Base-by-base conservation (phyloP, 2,888 invertebrate species). In the Trimorus sp. region DNA sequence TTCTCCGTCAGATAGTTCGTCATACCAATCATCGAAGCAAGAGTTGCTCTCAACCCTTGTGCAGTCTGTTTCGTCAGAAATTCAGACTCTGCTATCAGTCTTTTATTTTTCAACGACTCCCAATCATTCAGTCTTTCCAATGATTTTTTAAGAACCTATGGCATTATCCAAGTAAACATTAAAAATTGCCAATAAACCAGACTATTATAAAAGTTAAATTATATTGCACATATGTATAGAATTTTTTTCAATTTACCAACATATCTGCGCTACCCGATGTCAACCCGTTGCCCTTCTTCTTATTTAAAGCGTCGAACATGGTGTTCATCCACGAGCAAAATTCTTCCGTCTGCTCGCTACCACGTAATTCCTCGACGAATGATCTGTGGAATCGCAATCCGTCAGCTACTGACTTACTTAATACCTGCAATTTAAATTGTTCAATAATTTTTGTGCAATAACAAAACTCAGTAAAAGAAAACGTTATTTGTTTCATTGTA, bases 281-380 rank as follows among this genome's bases (percentile, higher is more conserved):
- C 6, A 45, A 45, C 2, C 11, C 51, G 11, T 8, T 8, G 3
- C 14, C 12, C 16, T 53, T 26, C 2, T 53, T 53, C 7, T 14
- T 15, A 7, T 53, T 53, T 11, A 53, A 2, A 3, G 53, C 53
- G 9, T 53, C 53, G 16, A 53, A 53, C 53, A 53, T 53, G 53
- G 6, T 14, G 26, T 53, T 53, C 8, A 53, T 26, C 53, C 53
- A 53, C 8, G 7, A 15, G 7, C 53, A 53, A 7, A 53, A 53
- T 14, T 15, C 26, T 15, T 15, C 53, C 0, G 53, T 53, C 8
- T 7, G 2, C 16, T 53, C 53, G 26, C 16, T 26, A 7, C 26
- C 53, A 26, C 16, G 0, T 15, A 53, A 26, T 66, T 38, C 79
- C 79, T 40, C 7, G 8, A 83, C 9, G n/a, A n/a, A 36, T 37